Evolutionary conservation across 2,888 invertebrate species (phyloP), one percentile per base, ranked within the genome.

Genomic region (Capitulum mitella): DNA sequence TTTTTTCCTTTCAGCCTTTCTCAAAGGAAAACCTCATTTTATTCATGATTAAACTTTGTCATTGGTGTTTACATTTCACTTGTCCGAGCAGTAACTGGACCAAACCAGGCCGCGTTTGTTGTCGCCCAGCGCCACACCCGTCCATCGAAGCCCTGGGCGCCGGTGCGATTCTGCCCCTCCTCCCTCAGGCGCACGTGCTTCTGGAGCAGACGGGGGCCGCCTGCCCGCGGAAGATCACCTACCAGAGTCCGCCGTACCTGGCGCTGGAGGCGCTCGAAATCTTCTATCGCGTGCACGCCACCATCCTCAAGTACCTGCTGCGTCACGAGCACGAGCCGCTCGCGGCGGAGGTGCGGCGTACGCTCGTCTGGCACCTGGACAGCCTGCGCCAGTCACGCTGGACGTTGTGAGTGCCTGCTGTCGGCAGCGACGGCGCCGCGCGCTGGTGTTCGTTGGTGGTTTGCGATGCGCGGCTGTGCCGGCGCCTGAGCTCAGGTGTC

Each of bases 251-350:
- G 0, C 92, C 93, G 80, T 90, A 92, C 84, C 87, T 94, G 77
- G 91, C 95, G 26, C 91, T 97, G 77, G 97, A 97, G 88, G 93
- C 95, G 0, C 86, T 97, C 54, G 97, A 97, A 87, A 84, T 89
- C 81, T 87, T 86, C 83, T 89, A 87, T 83, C 89, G 97, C 83
- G 92, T 94, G 79, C 94, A 97, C 85, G 92, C 94, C 0, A 92
- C 93, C n/a, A 92, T 95, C 83, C 87, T 97, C 10, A 97, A 95
- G 86, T 92, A 91, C 85, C 87, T 97, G 48, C 92, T 93, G 84
- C 89, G 91, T 81, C 80, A 78, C 77, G 70, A 70, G 70, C 26
- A 29, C 8, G 40, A 70, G 70, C 37, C 37, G 40, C 40, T 70
- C 26, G 37, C 37, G 37, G 37, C 37, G 26, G 70, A 70, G 70